Evolutionary conservation across 2,888 invertebrate species (phyloP).

Genomic region (Resseliella maxima): DNA sequence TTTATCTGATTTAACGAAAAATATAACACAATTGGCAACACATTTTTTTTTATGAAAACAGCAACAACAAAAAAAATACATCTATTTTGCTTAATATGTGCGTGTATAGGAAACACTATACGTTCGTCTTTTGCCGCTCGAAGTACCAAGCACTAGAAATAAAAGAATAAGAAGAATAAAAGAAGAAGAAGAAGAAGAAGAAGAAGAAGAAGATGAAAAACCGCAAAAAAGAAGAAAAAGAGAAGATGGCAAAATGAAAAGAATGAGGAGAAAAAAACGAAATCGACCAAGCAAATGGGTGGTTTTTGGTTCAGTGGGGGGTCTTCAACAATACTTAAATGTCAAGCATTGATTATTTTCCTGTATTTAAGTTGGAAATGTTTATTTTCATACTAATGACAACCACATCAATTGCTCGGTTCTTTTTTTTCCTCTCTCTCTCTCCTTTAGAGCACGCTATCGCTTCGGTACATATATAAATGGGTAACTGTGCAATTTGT

Average conservation of each 20-base stretch:
- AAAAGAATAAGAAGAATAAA: background rate
- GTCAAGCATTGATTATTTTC: slow-evolving; percentile 1
- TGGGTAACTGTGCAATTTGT: background rate
- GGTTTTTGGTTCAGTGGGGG: background rate
- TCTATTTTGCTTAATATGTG: background rate
- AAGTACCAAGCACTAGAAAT: background rate
- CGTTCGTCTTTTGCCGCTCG: background rate
- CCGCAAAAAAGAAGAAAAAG: no score
- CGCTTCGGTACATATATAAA: background rate
- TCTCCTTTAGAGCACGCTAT: background rate
- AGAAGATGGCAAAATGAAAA: no score
- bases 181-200: no score
- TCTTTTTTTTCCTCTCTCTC: no score
- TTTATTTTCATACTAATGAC: slow-evolving; percentile 46
- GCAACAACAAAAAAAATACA: no score
- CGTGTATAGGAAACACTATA: no score
- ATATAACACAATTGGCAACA: background rate
- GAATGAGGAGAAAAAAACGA: background rate
- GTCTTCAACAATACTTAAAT: background rate
- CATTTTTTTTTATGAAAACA: background rate
- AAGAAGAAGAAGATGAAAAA: background rate
- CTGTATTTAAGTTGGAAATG: background rate
- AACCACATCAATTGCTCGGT: slow-evolving; percentile 17
- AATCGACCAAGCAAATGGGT: background rate
- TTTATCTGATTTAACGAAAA: background rate